Evolutionary conservation across 2,113 vertebrate genomes (phyloP).

Genomic region (Echinops telfairi): DNA sequence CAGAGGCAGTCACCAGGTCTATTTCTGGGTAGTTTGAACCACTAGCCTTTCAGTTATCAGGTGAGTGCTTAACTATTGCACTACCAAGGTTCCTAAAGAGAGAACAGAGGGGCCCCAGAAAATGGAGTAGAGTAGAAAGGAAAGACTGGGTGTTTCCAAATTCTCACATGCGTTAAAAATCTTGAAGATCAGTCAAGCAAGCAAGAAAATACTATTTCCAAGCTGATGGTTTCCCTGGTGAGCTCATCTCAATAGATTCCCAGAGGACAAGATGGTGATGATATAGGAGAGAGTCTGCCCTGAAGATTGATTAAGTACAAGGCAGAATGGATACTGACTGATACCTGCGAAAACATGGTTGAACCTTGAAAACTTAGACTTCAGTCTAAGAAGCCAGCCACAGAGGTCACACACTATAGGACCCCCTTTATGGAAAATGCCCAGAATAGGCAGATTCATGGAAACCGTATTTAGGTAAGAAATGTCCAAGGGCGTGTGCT

Average conservation of each 20-base stretch:
- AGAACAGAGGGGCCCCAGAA: no score
- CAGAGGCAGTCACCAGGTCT: background rate
- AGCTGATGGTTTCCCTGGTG: background rate
- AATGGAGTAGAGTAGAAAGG: background rate
- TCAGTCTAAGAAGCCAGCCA: background rate
- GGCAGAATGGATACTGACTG: background rate
- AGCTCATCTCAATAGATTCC: background rate
- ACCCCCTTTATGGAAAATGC: constrained; percentile 4
- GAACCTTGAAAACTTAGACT: background rate
- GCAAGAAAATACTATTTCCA: background rate
- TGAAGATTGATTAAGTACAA: background rate
- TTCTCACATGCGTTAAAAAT: background rate
- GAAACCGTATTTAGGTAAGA: background rate
- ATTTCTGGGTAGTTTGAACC: background rate
- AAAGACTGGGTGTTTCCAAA: background rate
- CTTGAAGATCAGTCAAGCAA: background rate
- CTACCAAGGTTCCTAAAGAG: background rate
- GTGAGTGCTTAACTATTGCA: background rate
- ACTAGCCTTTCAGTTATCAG: background rate
- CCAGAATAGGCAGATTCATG: background rate
- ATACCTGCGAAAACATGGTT: background rate
- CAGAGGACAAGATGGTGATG: background rate
- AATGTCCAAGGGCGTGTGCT: constrained; percentile 74
- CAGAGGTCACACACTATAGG: background rate
- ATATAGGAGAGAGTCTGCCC: no score